Base-by-base conservation (phyloP, 2,888 invertebrate species). In the Rhamphomyia laevipes region DNA sequence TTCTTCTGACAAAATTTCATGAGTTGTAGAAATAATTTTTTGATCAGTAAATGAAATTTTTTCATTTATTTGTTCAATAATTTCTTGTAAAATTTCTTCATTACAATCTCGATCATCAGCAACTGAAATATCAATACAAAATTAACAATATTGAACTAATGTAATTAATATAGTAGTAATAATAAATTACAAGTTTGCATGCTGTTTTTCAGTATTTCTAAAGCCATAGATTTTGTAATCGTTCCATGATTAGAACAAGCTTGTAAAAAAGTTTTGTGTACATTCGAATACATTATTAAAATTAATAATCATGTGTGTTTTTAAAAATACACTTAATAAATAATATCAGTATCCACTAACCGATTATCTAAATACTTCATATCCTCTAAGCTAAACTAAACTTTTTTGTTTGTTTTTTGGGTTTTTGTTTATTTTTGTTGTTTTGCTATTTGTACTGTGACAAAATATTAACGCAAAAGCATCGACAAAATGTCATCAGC, bases 141-240 rank as follows among this genome's bases (percentile, higher is more conserved):
- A 42, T 23, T 13, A 9, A 1, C 23, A 44, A 55, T 53, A 46
- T n/a, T n/a, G n/a, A n/a, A n/a, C n/a, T n/a, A n/a, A n/a, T n/a
- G n/a, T n/a, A n/a, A n/a, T n/a, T n/a, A n/a, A n/a, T n/a, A n/a
- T n/a, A n/a, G n/a, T n/a, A n/a, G n/a, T n/a, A n/a, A n/a, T n/a
- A n/a, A n/a, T n/a, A n/a, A n/a, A n/a, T n/a, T n/a, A 62, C 61
- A 58, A 50, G 56, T 54, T 5, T 48, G 45, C 35, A 58, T 59
- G 35, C 60, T 55, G 21, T 47, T 48, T 11, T 41, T 49, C 10
- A 60, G 7, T 30, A 59, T 52, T 10, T 54, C 46, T 6, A 55
- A 21, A 1, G 57, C 47, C 3, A 42, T 48, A 10, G 50, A 45
- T 13, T 46, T 46, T 4, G 45, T 51, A 12, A 62, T 38, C 15